phyloP scores from a whole-genome alignment of 92 coral and sea anemone species.

The Palythoa heliodiscus region DNA sequence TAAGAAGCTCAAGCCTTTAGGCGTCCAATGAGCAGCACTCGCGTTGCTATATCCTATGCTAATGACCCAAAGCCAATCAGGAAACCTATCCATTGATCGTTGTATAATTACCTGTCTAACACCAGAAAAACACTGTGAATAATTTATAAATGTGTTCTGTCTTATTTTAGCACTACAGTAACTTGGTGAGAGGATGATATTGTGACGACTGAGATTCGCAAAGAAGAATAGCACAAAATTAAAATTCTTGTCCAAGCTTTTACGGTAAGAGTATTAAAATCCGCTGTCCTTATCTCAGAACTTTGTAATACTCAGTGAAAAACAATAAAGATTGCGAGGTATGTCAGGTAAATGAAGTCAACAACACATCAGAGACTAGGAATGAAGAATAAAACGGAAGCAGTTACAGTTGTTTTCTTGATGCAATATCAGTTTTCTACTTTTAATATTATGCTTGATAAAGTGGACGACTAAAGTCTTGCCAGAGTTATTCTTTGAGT shows the following conservation, averaged over 20 bases:
- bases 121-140: slow-evolving; percentile 30
- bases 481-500: too few relatives aligned
- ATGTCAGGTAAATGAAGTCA: too few relatives aligned
- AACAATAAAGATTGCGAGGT: not conserved
- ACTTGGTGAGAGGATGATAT: slow-evolving; percentile 10
- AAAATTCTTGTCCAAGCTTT: not conserved
- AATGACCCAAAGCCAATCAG: not conserved
- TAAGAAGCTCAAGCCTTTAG: not conserved
- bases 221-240: not conserved
- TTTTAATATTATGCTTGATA: too few relatives aligned
- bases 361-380: too few relatives aligned
- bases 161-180: slow-evolving; percentile 31
- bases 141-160: not conserved
- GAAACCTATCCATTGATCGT: slow-evolving; percentile 12
- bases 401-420: too few relatives aligned
- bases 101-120: slow-evolving; percentile 30
- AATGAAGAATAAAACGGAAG: too few relatives aligned
- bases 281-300: not conserved
- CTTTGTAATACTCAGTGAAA: not conserved
- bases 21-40: not conserved
- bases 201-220: not conserved
- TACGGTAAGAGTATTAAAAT: not conserved
- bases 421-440: too few relatives aligned
- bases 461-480: too few relatives aligned
- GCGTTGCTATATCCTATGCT: not conserved